Base-by-base conservation (phyloP, 2,888 invertebrate species). In the Apeira syringaria region DNA sequence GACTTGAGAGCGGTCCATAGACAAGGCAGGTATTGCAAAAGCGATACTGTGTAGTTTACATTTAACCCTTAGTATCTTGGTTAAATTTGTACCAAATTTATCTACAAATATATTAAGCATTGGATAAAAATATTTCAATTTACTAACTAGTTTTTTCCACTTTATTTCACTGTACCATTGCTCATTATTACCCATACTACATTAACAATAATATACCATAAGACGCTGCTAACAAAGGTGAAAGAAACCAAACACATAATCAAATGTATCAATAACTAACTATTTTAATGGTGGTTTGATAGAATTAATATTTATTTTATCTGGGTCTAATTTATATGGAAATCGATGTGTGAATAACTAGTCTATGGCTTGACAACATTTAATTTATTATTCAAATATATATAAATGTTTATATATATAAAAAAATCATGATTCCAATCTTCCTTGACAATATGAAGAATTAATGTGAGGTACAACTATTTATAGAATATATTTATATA, bases 381-480 rank as follows among this genome's bases (percentile, higher is more conserved):
- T 56, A 39, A 53, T 63, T 46, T 61, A 65, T 66, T 62, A 61
- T 60, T 64, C 64, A 60, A 63, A 51, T 47, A 58, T 48, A 48
- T 56, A 20, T 56, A 2, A 24, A 54, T 61, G 59, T 70, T 68
- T 68, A 74, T 69, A 57, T 55, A 33, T 66, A 62, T 67, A 63
- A 49, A 59, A 58, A 5, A 66, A 64, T 61, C 59, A 56, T 67
- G 53, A 60, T 39, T 27, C 29, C 30, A 27, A 31, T 55, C 57
- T 63, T 67, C 60, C 61, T 66, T 64, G 78, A 79, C 80, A 78
- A 79, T 78, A 78, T 76, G 59, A 63, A 57, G 53, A 66, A 68
- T 70, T 66, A 62, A 65, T 65, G 56, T 60, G 64, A 69, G 79
- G 79, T 80, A 79, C 79, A 79, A 80, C 60, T 75, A 69, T 67